Base-by-base conservation (phyloP, 2,888 invertebrate species). In the Halocaridina rubra region DNA sequence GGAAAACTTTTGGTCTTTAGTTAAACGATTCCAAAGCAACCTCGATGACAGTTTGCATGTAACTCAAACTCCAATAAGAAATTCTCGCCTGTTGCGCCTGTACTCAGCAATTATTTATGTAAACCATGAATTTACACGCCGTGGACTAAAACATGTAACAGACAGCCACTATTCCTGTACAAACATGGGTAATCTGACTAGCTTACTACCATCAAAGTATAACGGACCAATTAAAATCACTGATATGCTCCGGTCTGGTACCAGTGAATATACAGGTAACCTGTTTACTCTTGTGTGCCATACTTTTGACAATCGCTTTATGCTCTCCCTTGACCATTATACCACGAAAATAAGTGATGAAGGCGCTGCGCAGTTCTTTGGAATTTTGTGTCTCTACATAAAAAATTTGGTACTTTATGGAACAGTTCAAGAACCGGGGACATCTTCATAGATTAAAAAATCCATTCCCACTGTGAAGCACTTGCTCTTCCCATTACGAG, bases 181-280 rank as follows among this genome's bases (percentile, higher is more conserved):
- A 13, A 86, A 86, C 57, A 86, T 86, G 86, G 86, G 86, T n/a
- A 72, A 86, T 32, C 46, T 84, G 5, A 67, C 64, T 3, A 22
- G 59, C 24, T 7, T 80, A 22, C 22, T 86, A 4, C 81, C 81
- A 0, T 59, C 59, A 0, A 59, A 19, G 27, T 22, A 75, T 2
- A 16, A 33, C 13, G 19, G 27, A 13, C 67, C 69, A 0, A 67
- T 86, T 5, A 30, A 86, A 27, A 75, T 84, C 16, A 39, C 39
- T 3, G 53, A 80, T 64, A 19, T 86, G 4, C 32, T 82, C 16
- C n/a, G 86, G 13, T 75, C 84, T 1, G 86, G 80, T 7, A 57
- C 74, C 2, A 22, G 57, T 0, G 76, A 80, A 32, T 19, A 74
- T n/a, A 71, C 61, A 5, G 82, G 84, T 3, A 59, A 76, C 29